phyloP scores from a whole-genome alignment of 2,113 vertebrate species.

The Eira barbara region DNA sequence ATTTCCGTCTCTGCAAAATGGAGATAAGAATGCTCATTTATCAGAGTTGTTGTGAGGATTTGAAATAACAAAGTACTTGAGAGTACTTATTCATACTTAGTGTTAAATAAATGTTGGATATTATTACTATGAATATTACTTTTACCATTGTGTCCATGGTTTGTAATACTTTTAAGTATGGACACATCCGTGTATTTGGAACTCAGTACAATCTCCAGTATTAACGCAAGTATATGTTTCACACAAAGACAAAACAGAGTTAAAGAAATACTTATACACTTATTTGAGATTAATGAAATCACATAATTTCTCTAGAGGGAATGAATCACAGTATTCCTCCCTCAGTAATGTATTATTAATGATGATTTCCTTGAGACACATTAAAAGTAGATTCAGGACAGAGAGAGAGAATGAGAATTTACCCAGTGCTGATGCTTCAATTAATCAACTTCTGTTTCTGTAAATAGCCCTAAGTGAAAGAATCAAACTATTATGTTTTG shows the following conservation, averaged over 20 bases:
- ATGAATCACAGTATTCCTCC: constrained; percentile 56
- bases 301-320: constrained; percentile 39
- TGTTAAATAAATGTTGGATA: neutral
- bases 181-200: neutral
- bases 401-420: constrained; percentile 73
- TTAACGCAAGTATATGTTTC: constrained; percentile 31
- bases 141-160: neutral
- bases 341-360: constrained; percentile 73
- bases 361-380: constrained; percentile 71
- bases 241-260: constrained; percentile 56
- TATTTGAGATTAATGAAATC: constrained; percentile 65
- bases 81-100: neutral
- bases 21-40: neutral
- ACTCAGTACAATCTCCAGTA: neutral
- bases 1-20: neutral
- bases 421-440: constrained; percentile 64
- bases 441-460: constrained; percentile 85
- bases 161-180: neutral
- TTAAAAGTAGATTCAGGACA: constrained; percentile 60
- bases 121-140: neutral
- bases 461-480: constrained; percentile 82
- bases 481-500: constrained; percentile 83
- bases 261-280: constrained; percentile 25
- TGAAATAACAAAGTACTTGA: neutral
- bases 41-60: neutral